These are phyloP conservation scores for Macaria notata DNA, from an alignment of 2,888 invertebrate species.

Conservation along the genomic window DNA sequence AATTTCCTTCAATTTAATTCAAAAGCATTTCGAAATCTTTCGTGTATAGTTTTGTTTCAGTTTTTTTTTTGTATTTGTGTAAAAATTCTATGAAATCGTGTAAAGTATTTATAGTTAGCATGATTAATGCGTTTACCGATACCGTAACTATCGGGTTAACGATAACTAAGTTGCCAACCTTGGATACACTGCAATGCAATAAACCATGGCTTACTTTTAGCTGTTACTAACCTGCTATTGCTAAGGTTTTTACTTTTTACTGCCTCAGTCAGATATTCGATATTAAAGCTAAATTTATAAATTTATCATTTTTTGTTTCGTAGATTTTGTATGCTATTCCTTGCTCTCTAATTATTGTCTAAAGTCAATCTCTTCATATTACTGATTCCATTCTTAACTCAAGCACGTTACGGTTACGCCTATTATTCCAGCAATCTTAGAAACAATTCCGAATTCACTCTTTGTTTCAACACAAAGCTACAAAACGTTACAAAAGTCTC, in stretches of 20 bases:
- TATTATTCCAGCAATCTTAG: conserved; percentile 7
- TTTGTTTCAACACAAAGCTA: conserved; percentile 30
- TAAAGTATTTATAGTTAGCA: conserved; percentile 30
- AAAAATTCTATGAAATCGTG: conserved; percentile 6
- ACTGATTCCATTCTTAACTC: conserved; percentile 5
- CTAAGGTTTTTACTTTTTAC: not conserved
- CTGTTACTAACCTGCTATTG: conserved; percentile 16
- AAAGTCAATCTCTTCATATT: not conserved
- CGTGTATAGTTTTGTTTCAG: too few species aligned
- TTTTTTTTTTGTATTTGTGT: too few species aligned
- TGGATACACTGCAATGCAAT: conserved; percentile 34
- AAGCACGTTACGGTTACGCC: conserved; percentile 15
- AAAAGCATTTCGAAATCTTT: too few species aligned
- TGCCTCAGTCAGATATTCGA: not conserved
- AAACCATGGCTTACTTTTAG: conserved; percentile 35
- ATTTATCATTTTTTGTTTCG: too few species aligned
- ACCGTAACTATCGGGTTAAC: conserved; percentile 37
- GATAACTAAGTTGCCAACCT: conserved; percentile 43
- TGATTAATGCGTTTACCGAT: conserved; percentile 45
- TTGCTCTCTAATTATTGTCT: too few species aligned
- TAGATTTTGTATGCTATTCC: too few species aligned
- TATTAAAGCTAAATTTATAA: too few species aligned
- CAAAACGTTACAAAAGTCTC: conserved; percentile 31
- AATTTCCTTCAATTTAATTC: too few species aligned
- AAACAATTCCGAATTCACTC: conserved; percentile 20